Base-by-base conservation (phyloP, 2,888 invertebrate genomes). In the Eupelmus urozonus region DNA sequence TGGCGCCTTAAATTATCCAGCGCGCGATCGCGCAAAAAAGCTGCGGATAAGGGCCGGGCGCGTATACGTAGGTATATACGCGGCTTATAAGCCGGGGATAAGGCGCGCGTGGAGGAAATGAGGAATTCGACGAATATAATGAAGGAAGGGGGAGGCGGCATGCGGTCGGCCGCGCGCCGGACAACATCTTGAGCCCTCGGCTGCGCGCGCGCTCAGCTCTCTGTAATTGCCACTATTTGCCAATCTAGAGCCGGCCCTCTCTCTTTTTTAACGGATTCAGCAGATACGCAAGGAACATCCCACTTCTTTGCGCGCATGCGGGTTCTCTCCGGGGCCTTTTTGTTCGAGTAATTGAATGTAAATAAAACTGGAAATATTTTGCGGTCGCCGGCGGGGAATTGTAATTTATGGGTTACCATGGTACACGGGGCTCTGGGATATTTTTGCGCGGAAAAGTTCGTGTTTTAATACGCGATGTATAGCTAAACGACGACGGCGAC, bases 1-100 rank as follows among this genome's bases (percentile, higher is more conserved):
- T 78, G 67, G 67, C 55, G 53, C 72, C 67, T 78, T 78, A 78
- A 78, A 78, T 78, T 78, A 78, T 67, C 72, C 66, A n/a, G 2
- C 62, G 57, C 49, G 63, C 73, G 25, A 18, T 16, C 53, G 55
- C 18, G 45, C 55, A 62, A 72, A 62, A 70, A 62, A 72, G 9
- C 9, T 25, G 40, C 62, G 67, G 53, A 67, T 67, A 60, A 73
- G 72, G 60, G 18, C 20, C 45, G 2, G 29, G 20, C 40, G 53
- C 13, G 72, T 23, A 51, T 7, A 25, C 34, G 5, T 55, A n/a
- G n/a, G n/a, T n/a, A n/a, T n/a, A n/a, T n/a, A 55, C 23, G 55
- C 23, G 55, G 55, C 55, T 55, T 55, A 55, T 55, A 45, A 45
- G 45, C 2, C 23, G 40, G 49, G 18, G 16, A 49, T n/a, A 49